A percentile compares a stretch with the other conserved stretches of the same genome.
phyloP scores from a whole-genome alignment of 2,113 vertebrate species.

The Microcebus jonahi region DNA sequence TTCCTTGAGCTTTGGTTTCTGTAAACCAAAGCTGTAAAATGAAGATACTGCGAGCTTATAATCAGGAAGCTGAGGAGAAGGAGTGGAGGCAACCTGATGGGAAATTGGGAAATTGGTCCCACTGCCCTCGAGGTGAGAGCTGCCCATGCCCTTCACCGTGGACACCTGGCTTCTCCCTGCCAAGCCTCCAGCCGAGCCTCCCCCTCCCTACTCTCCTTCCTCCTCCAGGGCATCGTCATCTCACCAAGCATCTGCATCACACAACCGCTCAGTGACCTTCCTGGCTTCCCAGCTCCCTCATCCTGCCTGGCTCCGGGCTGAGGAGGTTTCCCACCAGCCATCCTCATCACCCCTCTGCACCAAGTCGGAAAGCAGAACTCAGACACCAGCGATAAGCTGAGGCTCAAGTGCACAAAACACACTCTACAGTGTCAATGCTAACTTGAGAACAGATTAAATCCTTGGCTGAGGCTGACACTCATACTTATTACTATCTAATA shows the following conservation, averaged over 20 bases:
- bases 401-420: accelerated
- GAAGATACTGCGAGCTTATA: neutral
- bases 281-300: neutral
- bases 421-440: too few species aligned
- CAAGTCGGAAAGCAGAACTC: neutral
- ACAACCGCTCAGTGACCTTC: neutral
- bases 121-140: neutral
- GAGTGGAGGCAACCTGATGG: neutral
- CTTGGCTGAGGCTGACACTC: neutral
- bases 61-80: neutral
- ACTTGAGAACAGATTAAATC: neutral
- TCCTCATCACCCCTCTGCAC: neutral
- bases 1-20: neutral
- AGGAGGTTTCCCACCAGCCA: neutral
- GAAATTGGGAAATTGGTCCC: neutral
- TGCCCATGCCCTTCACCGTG: neutral
- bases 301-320: too few species aligned
- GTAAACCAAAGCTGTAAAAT: neutral
- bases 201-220: neutral
- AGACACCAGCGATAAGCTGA: neutral
- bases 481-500: neutral
- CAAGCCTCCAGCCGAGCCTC: neutral
- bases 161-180: neutral
- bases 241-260: neutral
- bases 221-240: neutral